Conservation (phyloP, 2,888 invertebrate species). For the Boloria euphrosyne region DNA sequence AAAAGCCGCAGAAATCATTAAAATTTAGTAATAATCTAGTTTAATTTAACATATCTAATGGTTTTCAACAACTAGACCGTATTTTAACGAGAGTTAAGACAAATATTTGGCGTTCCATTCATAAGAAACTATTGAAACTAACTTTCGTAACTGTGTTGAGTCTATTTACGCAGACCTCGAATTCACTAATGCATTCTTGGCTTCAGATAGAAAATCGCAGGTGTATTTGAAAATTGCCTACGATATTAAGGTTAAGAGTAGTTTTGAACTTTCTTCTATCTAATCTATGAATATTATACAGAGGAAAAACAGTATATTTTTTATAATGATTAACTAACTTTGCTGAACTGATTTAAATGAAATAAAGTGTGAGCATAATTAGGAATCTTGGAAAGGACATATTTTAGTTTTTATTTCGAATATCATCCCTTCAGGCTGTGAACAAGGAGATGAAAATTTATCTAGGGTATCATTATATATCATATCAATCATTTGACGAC, state of each 20-base stretch:
- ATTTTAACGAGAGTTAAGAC: conserved; percentile 4
- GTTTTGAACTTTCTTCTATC: background rate
- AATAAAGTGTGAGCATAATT: too few species aligned
- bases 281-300: too few species aligned
- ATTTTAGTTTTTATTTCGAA: too few species aligned
- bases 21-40: background rate
- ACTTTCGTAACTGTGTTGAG: conserved; percentile 10
- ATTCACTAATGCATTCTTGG: conserved; percentile 41
- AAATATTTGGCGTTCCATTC: conserved; percentile 15
- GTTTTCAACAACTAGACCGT: background rate
- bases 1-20: background rate
- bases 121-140: conserved; percentile 15
- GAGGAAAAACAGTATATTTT: too few species aligned
- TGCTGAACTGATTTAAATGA: too few species aligned
- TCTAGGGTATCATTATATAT: too few species aligned
- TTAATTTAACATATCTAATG: conserved; percentile 9
- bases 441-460: too few species aligned
- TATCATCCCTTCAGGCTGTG: too few species aligned
- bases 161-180: conserved; percentile 19
- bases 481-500: too few species aligned
- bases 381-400: too few species aligned
- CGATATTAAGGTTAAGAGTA: conserved; percentile 24
- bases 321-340: too few species aligned
- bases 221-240: conserved; percentile 55
- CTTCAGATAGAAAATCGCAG: conserved; percentile 46